Conservation (phyloP, 2,113 vertebrate species). For the Corapipo altera region DNA sequence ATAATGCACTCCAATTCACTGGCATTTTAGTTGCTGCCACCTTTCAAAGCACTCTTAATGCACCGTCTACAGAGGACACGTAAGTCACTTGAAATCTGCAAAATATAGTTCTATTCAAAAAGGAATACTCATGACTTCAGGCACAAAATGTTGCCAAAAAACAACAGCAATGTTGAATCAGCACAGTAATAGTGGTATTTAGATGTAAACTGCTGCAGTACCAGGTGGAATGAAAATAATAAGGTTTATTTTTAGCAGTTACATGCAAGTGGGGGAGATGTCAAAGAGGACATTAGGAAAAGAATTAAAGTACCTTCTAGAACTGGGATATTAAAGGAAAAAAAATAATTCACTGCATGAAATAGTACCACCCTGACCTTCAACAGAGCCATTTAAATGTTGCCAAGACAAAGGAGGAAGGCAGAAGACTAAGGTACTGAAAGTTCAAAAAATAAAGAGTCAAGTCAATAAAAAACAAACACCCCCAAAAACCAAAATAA, state of each 20-base stretch:
- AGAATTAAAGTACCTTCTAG: neutral
- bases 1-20: neutral
- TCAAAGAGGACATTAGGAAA: neutral
- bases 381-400: neutral
- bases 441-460: neutral
- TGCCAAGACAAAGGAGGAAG: neutral
- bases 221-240: neutral
- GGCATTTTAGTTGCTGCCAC: neutral
- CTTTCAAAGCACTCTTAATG: neutral
- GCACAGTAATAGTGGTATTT: neutral
- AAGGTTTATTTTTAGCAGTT: constrained; percentile 1
- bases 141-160: neutral
- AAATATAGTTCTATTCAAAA: neutral
- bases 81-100: neutral
- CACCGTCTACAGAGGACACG: neutral
- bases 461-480: neutral
- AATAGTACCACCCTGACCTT: neutral
- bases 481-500: neutral
- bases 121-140: neutral
- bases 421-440: neutral
- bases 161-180: neutral
- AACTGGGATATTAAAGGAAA: neutral
- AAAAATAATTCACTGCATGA: neutral
- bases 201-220: neutral
- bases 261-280: neutral